Evolutionary conservation across 2,888 invertebrate genomes (phyloP).

Genomic region (Monochamus alternatus): DNA sequence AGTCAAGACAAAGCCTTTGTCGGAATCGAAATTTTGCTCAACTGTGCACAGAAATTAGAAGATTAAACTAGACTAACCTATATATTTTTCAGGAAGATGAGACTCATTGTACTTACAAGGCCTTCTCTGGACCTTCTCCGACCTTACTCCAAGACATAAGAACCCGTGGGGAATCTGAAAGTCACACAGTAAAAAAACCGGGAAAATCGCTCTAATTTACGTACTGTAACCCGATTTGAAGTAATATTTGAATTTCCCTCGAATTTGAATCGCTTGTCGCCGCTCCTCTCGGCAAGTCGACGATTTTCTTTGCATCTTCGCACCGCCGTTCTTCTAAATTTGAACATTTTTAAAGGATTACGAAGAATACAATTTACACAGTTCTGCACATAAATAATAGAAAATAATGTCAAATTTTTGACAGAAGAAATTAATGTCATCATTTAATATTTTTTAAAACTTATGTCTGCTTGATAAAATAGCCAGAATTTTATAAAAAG

Average conservation of each 20-base stretch:
- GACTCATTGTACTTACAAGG: conserved; percentile 42
- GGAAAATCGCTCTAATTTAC: conserved; percentile 33
- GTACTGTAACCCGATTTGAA: conserved; percentile 49
- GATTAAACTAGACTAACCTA: conserved; percentile 7
- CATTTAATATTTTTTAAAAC: too few species aligned
- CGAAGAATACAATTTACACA: not conserved
- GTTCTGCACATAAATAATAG: not conserved
- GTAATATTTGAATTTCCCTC: conserved; percentile 54
- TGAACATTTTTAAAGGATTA: conserved; percentile 34
- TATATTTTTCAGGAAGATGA: not conserved
- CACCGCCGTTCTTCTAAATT: conserved; percentile 32
- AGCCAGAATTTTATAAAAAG: too few species aligned
- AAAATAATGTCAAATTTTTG: not conserved
- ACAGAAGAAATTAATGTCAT: not conserved
- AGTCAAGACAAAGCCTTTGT: conserved; percentile 42
- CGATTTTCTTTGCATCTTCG: conserved; percentile 37
- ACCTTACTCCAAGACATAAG: conserved; percentile 45
- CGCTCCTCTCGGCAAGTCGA: conserved; percentile 35
- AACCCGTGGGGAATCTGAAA: conserved; percentile 53
- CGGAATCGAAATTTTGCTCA: conserved; percentile 26
- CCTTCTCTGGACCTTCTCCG: conserved; percentile 43
- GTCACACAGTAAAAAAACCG: conserved; percentile 22
- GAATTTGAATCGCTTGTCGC: conserved; percentile 39
- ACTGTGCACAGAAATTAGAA: conserved; percentile 29
- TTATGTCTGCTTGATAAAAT: too few species aligned